Evolutionary conservation across 2,797 vertebrate genomes (phyloP).

Genomic region (Mus caroli): DNA sequence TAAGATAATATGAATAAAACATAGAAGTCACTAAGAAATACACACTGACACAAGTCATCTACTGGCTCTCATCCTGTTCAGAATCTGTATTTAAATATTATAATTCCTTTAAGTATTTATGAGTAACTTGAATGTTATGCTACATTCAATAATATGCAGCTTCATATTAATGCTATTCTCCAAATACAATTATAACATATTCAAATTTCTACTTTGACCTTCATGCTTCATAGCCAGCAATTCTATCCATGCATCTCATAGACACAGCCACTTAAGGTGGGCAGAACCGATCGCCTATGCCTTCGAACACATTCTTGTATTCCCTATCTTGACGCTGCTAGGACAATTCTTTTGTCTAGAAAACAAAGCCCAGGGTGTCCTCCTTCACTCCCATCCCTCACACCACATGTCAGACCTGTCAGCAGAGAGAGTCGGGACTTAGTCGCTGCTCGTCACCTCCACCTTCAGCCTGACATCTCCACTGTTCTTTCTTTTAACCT

Average conservation of each 20-base stretch:
- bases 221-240: background rate
- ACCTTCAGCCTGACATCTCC: too few species aligned
- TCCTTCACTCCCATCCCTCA: background rate
- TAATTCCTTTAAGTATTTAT: background rate
- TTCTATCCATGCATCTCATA: background rate
- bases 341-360: background rate
- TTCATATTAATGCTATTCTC: constrained; percentile 21
- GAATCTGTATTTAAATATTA: constrained; percentile 31
- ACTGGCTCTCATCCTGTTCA: background rate
- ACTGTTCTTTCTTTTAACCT: background rate
- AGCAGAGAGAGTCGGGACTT: rapidly evolving
- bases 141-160: too few species aligned
- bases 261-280: background rate
- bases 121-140: background rate
- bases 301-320: background rate
- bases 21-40: constrained; percentile 3
- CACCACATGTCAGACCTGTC: background rate
- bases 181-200: constrained; percentile 14
- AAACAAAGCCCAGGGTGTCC: background rate
- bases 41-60: background rate
- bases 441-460: background rate
- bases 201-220: background rate
- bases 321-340: background rate
- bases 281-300: background rate
- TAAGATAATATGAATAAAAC: constrained; percentile 32